Evolutionary conservation across 2,113 vertebrate species (phyloP), one percentile per base, ranked within the genome.

Genomic region (Oenanthe melanoleuca): DNA sequence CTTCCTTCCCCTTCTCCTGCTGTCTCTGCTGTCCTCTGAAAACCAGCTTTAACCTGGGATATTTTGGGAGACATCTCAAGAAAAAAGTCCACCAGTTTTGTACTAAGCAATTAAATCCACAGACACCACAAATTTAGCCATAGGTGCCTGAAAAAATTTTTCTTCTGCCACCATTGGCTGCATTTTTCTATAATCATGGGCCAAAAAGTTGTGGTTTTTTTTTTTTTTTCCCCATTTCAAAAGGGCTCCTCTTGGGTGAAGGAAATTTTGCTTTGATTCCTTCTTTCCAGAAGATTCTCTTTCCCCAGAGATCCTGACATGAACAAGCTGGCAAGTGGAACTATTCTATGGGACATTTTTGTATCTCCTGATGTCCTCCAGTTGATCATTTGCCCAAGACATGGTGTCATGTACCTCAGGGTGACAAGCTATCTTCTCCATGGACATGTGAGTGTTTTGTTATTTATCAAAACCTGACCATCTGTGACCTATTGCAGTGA

Each of bases 371-470:
- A 53, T 34, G 17, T 45, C 26, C 26, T 83, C 31, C 1, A 2
- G 12, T 55, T 85, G 33, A 65, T 12, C 1, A 14, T 85, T 73
- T 91, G 50, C 17, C 38, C 22, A 6, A 9, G 17, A 64, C 53
- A 28, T 1, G 3, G 11, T 67, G 34, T 55, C 29, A 40, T n/a
- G 2, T 37, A 47, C 25, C 44, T 84, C 14, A 55, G 69, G 34
- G n/a, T 73, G 33, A 71, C 2, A 2, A 74, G 18, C 13, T 75
- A 5, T 42, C n/a, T 74, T 61, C 12, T 55, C 11, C 20, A 34
- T 2, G 1, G 67, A 8, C 24, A 6, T 18, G 3, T 33, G 18
- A 50, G 8, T 60, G 12, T 64, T n/a, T 38, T 1, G 1, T n/a
- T 63, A 71, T 34, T 66, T n/a, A 29, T 8, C 55, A 22, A 78